A percentile compares a stretch with the other conserved stretches of the same genome.
Conservation (phyloP, 1,140 invertebrate genomes). For the Drosophila aff. region DNA sequence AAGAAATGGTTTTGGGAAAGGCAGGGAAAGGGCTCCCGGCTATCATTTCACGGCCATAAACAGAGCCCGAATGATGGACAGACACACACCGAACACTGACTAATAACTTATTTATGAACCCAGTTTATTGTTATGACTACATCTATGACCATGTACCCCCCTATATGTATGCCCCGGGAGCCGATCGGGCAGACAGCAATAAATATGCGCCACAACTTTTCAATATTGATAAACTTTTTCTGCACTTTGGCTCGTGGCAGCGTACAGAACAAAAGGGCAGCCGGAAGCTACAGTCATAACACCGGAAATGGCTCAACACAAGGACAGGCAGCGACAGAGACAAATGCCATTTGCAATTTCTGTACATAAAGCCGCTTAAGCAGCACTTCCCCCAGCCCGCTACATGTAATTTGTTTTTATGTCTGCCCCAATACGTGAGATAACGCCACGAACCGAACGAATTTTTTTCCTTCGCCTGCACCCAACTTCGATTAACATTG, state of each 20-base stretch:
- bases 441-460: conserved; percentile 66
- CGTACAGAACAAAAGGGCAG: conserved; percentile 32
- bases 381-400: conserved; percentile 36
- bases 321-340: conserved; percentile 39
- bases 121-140: conserved; percentile 72
- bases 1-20: not conserved
- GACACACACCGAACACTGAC: conserved; percentile 53
- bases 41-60: conserved; percentile 14
- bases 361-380: conserved; percentile 79
- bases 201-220: conserved; percentile 73
- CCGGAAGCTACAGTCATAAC: conserved; percentile 72
- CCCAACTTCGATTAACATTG: conserved; percentile 80
- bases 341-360: conserved; percentile 79
- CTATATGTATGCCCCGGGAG: conserved; percentile 3
- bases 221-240: conserved; percentile 79
- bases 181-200: conserved; percentile 40
- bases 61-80: conserved; percentile 5
- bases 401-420: conserved; percentile 81
- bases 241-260: conserved; percentile 43
- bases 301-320: conserved; percentile 73
- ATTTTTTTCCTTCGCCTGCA: conserved; percentile 50
- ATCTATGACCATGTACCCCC: conserved; percentile 18
- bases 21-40: not conserved
- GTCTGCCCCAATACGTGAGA: conserved; percentile 80
- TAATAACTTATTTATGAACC: conserved; percentile 80